Evolutionary conservation across 2,888 invertebrate genomes (phyloP).

Genomic region (Drosophila suboccidentalis): DNA sequence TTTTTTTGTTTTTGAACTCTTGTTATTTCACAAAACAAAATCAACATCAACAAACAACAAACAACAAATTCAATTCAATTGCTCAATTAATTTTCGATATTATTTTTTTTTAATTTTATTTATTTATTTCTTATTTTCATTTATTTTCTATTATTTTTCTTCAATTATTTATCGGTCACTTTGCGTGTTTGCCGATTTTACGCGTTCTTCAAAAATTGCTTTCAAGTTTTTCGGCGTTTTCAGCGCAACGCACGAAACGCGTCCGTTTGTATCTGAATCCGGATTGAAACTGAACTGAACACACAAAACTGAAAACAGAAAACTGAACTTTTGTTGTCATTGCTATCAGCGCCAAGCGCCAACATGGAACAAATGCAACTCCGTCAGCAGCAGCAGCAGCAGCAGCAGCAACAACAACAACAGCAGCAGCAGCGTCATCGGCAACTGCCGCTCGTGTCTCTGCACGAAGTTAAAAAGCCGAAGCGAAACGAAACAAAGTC

Average conservation of each 20-base stretch:
- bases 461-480: constrained; percentile 6
- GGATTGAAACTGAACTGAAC: constrained; percentile 73
- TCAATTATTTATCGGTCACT: neutral
- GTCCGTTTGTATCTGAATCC: constrained; percentile 82
- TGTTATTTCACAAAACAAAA: constrained; percentile 40
- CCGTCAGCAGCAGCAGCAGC: constrained; percentile 58
- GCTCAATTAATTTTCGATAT: neutral
- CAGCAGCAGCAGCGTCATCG: constrained; percentile 12
- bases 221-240: neutral
- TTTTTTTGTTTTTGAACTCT: neutral
- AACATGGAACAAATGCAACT: constrained; percentile 70
- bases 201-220: constrained; percentile 39
- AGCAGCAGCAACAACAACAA: constrained; percentile 22
- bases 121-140: neutral
- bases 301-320: constrained; percentile 43
- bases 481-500: neutral
- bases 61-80: constrained; percentile 4
- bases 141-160: neutral
- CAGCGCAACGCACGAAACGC: constrained; percentile 45
- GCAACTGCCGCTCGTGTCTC: constrained; percentile 9
- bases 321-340: constrained; percentile 58
- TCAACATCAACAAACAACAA: constrained; percentile 21
- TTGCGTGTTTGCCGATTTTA: constrained; percentile 18
- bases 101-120: too few relatives aligned
- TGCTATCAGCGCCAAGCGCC: constrained; percentile 64